Base-by-base conservation (phyloP, 2,888 invertebrate genomes). In the Operophtera brumata region DNA sequence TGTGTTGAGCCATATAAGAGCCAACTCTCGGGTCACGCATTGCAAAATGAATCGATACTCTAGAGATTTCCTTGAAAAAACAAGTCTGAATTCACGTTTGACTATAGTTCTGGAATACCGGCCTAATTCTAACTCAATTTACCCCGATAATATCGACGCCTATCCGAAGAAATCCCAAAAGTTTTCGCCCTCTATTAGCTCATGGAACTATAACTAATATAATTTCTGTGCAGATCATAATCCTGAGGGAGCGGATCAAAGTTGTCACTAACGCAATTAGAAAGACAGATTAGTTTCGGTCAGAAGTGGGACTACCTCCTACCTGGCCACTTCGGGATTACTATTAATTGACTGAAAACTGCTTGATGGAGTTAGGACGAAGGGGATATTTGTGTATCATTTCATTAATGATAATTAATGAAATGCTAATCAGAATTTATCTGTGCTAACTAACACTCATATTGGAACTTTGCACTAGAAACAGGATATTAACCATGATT, bases 201-300 rank as follows among this genome's bases (percentile, higher is more conserved):
- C 84, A 83, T 81, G 47, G 47, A 87, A 87, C 84, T 86, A 86
- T 80, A 87, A 59, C 54, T 64, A 64, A 89, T 88, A 86, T 78
- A 84, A 88, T 88, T 84, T 80, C 82, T 78, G 80, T 83, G 81
- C 77, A 78, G 86, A 80, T 87, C 83, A 86, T 87, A 87, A 57
- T 84, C 88, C 88, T 77, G 72, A 61, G 86, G 87, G 88, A 82
- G 65, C 69, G 86, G 87, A 87, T 88, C 86, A 87, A 89, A 90
- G 84, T 90, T 89, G 86, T 87, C 85, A 71, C 80, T 89, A 90
- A 90, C 87, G 78, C 82, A 86, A 85, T 90, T 88, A 86, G 77
- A 73, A 78, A 80, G 81, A 82, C 75, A 80, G 86, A 89, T 90
- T 90, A 89, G 88, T 86, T 89, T 86, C 78, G 83, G 82, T 73